These are phyloP conservation scores for Linurgus olivaceus DNA, from an alignment of 2,797 vertebrate genomes.

Conservation along the genomic window DNA sequence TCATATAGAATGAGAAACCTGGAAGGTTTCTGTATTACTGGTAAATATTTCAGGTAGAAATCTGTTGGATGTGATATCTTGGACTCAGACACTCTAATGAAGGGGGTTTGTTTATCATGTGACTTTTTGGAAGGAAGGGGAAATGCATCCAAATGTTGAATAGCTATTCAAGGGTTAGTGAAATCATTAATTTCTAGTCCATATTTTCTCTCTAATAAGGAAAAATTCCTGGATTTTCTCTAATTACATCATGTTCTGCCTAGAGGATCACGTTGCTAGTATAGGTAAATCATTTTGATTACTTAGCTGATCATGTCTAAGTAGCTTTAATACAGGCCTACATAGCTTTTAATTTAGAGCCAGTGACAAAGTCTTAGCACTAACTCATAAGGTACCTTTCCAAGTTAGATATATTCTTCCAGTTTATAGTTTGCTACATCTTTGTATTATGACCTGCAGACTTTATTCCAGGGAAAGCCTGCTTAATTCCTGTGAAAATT, in stretches of 20 bases:
- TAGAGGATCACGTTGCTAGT: neutral
- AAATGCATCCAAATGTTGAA: neutral
- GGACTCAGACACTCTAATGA: neutral
- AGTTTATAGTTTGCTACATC: neutral
- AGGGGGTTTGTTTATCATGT: neutral
- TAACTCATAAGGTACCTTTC: neutral
- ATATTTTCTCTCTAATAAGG: neutral
- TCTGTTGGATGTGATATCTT: neutral
- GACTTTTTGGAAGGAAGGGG: neutral
- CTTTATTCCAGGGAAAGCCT: neutral
- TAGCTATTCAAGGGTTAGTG: neutral
- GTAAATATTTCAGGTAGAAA: neutral
- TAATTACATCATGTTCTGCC: neutral
- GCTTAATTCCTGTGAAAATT: neutral
- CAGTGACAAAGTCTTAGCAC: neutral
- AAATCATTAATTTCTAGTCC: neutral
- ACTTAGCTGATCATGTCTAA: neutral
- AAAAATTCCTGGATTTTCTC: neutral
- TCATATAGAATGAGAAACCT: neutral
- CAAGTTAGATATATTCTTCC: neutral
- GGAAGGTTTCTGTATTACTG: neutral
- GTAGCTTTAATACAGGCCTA: neutral
- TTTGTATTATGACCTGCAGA: neutral
- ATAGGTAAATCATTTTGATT: constrained; percentile 11
- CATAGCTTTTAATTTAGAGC: constrained; percentile 20